Conservation (phyloP, 2,888 invertebrate genomes). For the Acanthacorydalis orientalis region DNA sequence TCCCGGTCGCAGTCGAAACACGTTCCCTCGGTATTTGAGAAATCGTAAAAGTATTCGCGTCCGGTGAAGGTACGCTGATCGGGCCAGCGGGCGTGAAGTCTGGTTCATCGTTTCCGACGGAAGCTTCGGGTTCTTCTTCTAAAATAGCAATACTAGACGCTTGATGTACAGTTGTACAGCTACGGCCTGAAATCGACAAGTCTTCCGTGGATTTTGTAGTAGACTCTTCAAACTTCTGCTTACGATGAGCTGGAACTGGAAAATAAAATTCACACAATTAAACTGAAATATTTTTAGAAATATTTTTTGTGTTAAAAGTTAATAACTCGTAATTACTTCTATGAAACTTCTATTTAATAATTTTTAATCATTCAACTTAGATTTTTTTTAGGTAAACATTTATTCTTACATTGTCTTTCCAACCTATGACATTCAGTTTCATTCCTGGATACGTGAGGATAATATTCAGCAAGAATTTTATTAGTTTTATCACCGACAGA, state of each 20-base stretch:
- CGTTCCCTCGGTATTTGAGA: slow-evolving; percentile 13
- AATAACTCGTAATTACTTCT: too few relatives aligned
- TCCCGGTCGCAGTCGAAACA: slow-evolving; percentile 4
- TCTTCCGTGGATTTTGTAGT: neutral
- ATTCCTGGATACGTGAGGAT: neutral
- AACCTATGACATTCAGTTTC: neutral
- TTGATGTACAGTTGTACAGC: slow-evolving; percentile 10
- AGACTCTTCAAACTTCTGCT: neutral
- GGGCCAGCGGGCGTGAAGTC: slow-evolving; percentile 12
- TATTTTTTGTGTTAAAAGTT: too few relatives aligned
- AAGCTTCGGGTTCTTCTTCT: slow-evolving; percentile 15
- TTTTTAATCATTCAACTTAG: neutral
- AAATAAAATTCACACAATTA: neutral
- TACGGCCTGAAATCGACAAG: slow-evolving; percentile 8
- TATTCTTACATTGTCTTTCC: neutral
- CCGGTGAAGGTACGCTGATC: slow-evolving; percentile 16
- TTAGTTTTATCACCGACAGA: slow-evolving; percentile 3
- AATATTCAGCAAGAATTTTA: slow-evolving; percentile 3
- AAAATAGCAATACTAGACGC: slow-evolving; percentile 15
- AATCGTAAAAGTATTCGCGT: slow-evolving; percentile 14
- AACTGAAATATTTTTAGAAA: neutral
- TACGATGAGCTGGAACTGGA: neutral
- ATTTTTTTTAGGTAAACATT: neutral
- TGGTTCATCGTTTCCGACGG: slow-evolving; percentile 11
- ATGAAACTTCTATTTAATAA: neutral